Evolutionary conservation across 64 coral and sea anemone genomes (phyloP).

Genomic region (Stylophora pistillata): DNA sequence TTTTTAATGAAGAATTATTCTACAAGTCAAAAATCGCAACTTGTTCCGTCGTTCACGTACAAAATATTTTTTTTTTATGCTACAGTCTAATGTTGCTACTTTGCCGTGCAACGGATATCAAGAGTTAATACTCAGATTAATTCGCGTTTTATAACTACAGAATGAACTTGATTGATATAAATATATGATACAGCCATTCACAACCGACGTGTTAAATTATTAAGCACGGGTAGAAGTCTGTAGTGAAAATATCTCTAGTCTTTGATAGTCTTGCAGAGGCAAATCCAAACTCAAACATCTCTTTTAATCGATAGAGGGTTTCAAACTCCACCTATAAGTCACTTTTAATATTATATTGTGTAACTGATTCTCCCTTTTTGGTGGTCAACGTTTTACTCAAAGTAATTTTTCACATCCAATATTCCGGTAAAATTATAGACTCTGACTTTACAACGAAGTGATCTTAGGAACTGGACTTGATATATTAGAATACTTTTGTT

Average conservation of each 20-base stretch:
- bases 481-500: not conserved
- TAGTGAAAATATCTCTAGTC: not conserved
- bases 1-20: not conserved
- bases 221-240: not conserved
- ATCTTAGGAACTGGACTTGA: not conserved
- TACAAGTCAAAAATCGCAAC: not conserved
- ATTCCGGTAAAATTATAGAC: no score
- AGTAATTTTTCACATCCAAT: not conserved
- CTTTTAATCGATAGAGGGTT: not conserved
- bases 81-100: constrained; percentile 4
- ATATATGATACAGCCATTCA: constrained; percentile 10
- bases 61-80: constrained; percentile 29
- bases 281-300: constrained; percentile 25
- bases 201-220: not conserved
- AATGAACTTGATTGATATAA: not conserved
- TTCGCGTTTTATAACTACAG: constrained; percentile 19
- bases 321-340: constrained; percentile 2
- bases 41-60: not conserved
- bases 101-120: not conserved
- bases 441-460: not conserved
- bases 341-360: constrained; percentile 21
- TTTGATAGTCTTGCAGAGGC: not conserved
- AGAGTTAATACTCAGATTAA: constrained; percentile 32
- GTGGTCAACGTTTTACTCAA: not conserved
- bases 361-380: not conserved